Conservation (phyloP, 2,797 vertebrate genomes). For the Anguilla pacifica region DNA sequence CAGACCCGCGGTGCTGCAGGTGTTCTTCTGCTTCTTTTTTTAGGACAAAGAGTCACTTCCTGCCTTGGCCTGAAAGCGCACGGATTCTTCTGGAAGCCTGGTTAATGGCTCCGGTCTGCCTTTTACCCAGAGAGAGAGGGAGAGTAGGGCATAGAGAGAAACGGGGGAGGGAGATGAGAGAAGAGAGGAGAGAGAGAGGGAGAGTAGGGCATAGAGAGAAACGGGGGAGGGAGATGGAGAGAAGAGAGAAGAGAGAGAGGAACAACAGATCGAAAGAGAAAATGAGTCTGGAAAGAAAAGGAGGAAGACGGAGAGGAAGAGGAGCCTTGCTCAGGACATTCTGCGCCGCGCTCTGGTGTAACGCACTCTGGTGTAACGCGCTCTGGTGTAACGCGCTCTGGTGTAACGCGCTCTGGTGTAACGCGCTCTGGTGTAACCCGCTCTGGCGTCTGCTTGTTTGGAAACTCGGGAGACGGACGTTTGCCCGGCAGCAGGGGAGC, state of each 20-base stretch:
- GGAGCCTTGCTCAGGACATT: background rate
- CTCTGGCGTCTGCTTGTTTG: background rate
- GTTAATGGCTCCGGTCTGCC: background rate
- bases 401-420: no score
- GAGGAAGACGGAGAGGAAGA: background rate
- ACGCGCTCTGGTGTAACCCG: no score
- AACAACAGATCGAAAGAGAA: background rate
- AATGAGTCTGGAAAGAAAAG: background rate
- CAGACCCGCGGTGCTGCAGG: background rate
- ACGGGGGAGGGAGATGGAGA: background rate
- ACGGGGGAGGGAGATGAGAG: background rate
- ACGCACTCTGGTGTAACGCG: background rate
- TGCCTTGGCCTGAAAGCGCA: background rate
- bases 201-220: background rate
- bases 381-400: no score
- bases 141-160: background rate
- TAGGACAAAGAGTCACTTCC: background rate
- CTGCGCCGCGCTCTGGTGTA: background rate
- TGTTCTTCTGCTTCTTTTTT: background rate
- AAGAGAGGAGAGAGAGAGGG: background rate
- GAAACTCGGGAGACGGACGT: slow-evolving; percentile 1
- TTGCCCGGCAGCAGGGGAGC: background rate
- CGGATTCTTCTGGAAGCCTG: background rate
- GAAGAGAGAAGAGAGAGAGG: background rate
- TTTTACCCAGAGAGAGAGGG: background rate